phyloP scores from a whole-genome alignment of 2,113 vertebrate genomes.

The Xyliphius kryptos region DNA sequence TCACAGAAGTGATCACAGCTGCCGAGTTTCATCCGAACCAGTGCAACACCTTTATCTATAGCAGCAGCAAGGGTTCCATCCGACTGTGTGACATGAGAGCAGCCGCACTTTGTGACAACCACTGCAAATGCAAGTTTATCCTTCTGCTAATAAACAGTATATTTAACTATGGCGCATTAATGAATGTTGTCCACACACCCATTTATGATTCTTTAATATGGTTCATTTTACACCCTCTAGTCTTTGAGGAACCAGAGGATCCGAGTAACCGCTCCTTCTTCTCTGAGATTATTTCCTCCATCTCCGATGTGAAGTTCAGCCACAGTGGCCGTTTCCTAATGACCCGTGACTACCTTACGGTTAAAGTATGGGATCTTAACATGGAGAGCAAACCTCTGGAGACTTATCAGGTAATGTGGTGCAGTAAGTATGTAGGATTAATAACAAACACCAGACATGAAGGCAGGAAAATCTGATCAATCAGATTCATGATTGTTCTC shows the following conservation, averaged over 20 bases:
- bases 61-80: conserved; percentile 87
- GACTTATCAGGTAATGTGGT: conserved; percentile 82
- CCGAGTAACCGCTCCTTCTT: too few species aligned
- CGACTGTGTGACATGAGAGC: conserved; percentile 82
- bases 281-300: too few species aligned
- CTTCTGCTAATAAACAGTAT: too few species aligned
- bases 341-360: conserved; percentile 84
- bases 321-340: conserved; percentile 85
- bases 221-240: too few species aligned
- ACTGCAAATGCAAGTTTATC: too few species aligned
- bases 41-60: conserved; percentile 85
- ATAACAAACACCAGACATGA: too few species aligned
- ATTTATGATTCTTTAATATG: conserved; percentile 85
- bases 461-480: too few species aligned
- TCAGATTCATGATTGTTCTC: too few species aligned
- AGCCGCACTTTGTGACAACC: conserved; percentile 75
- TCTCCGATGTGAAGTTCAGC: conserved; percentile 89
- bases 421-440: too few species aligned
- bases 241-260: too few species aligned
- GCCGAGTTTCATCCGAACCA: conserved; percentile 81
- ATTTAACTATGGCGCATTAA: too few species aligned
- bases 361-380: conserved; percentile 87
- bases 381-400: conserved; percentile 85
- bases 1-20: conserved; percentile 80
- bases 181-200: too few species aligned